phyloP scores from a whole-genome alignment of 2,113 vertebrate species.

The Tauraco erythrolophus region DNA sequence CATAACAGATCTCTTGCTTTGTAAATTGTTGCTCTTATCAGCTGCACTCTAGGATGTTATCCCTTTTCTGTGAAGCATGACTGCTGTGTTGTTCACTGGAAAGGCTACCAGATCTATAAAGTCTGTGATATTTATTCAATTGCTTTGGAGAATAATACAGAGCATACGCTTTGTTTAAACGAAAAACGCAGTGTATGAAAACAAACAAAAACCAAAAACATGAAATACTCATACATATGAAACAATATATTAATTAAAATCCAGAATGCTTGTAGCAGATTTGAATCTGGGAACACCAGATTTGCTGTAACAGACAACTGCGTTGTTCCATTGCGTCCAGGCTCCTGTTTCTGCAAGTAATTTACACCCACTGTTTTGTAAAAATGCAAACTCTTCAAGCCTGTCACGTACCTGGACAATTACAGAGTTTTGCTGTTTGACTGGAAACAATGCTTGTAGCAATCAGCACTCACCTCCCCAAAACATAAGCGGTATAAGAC shows the following conservation, averaged over 20 bases:
- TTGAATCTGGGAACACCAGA: conserved; percentile 14
- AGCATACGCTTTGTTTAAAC: background rate
- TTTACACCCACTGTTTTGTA: background rate
- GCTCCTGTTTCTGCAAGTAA: background rate
- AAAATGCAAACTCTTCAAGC: background rate
- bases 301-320: conserved; percentile 12
- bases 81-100: conserved; percentile 32
- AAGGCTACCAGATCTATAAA: conserved; percentile 31
- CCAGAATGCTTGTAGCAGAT: conserved; percentile 31
- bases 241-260: conserved; percentile 60
- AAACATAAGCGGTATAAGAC: background rate
- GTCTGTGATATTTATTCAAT: conserved; percentile 32
- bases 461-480: background rate
- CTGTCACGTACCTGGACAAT: background rate
- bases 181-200: background rate
- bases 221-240: conserved; percentile 46
- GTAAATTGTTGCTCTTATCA: conserved; percentile 71
- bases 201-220: background rate
- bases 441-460: background rate
- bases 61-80: conserved; percentile 61
- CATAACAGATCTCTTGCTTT: conserved; percentile 63
- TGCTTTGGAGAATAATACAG: conserved; percentile 3
- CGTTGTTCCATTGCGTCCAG: background rate
- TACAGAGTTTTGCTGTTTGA: background rate
- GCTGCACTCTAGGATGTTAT: conserved; percentile 53